Percentiles rank a stretch among this genome's conserved stretches.
Evolutionary conservation across 1,140 invertebrate genomes (phyloP).

Genomic region (Trachymyrmex septentrionalis): DNA sequence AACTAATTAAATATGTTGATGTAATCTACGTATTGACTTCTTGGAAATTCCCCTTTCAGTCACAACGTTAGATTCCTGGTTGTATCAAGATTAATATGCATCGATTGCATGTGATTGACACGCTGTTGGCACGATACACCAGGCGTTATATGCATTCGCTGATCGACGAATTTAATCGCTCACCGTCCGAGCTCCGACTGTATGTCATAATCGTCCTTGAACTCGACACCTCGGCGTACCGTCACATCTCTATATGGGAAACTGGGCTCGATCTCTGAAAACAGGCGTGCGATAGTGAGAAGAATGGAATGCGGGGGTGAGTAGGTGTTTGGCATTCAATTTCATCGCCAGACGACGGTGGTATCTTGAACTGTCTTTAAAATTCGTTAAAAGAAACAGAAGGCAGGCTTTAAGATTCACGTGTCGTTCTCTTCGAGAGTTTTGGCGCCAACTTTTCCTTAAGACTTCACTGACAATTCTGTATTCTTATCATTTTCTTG

Average conservation of each 20-base stretch:
- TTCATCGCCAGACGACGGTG: background rate
- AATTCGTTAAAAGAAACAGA: background rate
- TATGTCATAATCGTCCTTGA: conserved; percentile 93
- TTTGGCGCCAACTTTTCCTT: conserved; percentile 9
- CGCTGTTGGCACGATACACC: conserved; percentile 26
- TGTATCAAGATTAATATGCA: conserved; percentile 14
- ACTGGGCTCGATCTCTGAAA: conserved; percentile 93
- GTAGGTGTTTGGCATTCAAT: conserved; percentile 33
- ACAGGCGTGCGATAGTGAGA: conserved; percentile 29
- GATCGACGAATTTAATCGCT: conserved; percentile 77
- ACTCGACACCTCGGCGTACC: conserved; percentile 91
- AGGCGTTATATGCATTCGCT: conserved; percentile 25
- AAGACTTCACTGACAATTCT: background rate
- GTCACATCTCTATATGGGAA: conserved; percentile 94
- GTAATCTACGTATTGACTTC: background rate
- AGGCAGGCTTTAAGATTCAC: background rate
- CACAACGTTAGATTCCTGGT: background rate
- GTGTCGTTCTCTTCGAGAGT: background rate
- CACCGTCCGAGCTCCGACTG: conserved; percentile 93
- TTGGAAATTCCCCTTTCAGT: background rate
- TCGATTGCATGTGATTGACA: conserved; percentile 29
- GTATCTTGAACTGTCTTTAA: background rate
- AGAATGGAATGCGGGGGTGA: conserved; percentile 3
- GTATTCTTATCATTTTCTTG: background rate
- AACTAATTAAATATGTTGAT: background rate